Base-by-base conservation (phyloP, 2,888 invertebrate genomes). In the Cosmia pyralina region DNA sequence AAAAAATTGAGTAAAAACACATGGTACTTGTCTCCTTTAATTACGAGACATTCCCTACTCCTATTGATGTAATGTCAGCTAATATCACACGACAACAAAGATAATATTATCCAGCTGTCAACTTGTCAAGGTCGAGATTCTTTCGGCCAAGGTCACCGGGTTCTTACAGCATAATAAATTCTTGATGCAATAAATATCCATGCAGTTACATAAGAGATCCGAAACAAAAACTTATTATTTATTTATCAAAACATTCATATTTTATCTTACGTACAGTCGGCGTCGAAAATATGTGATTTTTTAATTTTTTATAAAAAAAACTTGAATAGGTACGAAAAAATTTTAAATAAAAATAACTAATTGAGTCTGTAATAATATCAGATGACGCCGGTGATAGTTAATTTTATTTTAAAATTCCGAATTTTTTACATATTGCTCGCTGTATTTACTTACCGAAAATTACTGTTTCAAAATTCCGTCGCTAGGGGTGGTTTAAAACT, bases 161-260 rank as follows among this genome's bases (percentile, higher is more conserved):
- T 62, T 71, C 71, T 57, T 41, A 55, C 34, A 50, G 44, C 55
- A 62, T 77, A 50, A 60, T 69, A 48, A 15, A 60, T 78, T 70
- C 34, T 55, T 78, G 19, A 62, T 62, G 55, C 44, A 79, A 57
- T 62, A 38, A 38, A 79, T 75, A 75, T 75, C 57, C 50, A 75
- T 71, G n/a, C 22, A 55, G 4, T 78, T 71, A 50, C 17, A 22
- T 53, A 70, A 41, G 15, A 46, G 6, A 19, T 34, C 1, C 53
- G 48, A 38, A 62, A 72, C 72, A 75, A 71, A 34, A 50, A 13
- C n/a, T 44, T 71, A 17, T 50, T 57, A 62, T 46, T 13, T n/a
- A 77, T 55, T 53, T 69, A 77, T 48, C 22, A 44, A 62, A 50
- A 34, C 44, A 57, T 57, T 48, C 17, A 22, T 69, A 48, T 44